Percentiles rank a stretch among this genome's conserved stretches.
Conservation (phyloP, 2,113 vertebrate species). For the Rhinoptilus africanus region DNA sequence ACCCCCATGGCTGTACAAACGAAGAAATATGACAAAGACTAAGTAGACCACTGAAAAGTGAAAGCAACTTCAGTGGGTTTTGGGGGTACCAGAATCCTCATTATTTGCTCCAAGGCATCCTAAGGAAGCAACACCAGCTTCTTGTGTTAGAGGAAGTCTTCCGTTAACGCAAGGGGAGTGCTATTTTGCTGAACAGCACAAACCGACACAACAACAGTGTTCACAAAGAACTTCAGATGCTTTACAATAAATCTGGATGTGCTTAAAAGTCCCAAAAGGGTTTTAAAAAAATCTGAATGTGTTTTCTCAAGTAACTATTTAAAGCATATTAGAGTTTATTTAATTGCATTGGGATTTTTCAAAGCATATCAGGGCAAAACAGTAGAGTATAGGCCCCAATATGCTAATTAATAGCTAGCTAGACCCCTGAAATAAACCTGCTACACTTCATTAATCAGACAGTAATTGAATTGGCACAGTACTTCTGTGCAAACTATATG, state of each 20-base stretch:
- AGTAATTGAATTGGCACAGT: conserved; percentile 84
- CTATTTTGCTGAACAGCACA: conserved; percentile 34
- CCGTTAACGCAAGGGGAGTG: not conserved
- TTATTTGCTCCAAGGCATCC: not conserved
- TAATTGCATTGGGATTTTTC: conserved; percentile 80
- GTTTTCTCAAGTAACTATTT: conserved; percentile 81
- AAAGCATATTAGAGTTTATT: conserved; percentile 80
- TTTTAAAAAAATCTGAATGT: conserved; percentile 68
- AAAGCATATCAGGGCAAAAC: conserved; percentile 80
- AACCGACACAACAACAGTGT: conserved; percentile 4
- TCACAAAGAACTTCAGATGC: conserved; percentile 63
- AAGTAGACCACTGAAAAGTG: not conserved
- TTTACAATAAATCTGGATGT: conserved; percentile 74
- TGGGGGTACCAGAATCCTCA: not conserved
- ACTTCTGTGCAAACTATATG: conserved; percentile 75
- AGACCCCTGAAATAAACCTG: conserved; percentile 82
- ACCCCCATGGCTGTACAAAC: not conserved
- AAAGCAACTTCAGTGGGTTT: not conserved
- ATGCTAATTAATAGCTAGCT: conserved; percentile 82
- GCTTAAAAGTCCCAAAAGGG: conserved; percentile 73
- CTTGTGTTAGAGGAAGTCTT: not conserved
- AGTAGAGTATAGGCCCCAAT: conserved; percentile 78
- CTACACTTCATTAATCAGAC: conserved; percentile 84
- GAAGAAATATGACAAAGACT: not conserved
- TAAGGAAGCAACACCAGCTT: not conserved